Percentiles rank a stretch among this genome's conserved stretches.
Evolutionary conservation across 2,888 invertebrate species (phyloP).

Genomic region (Megaustenia siamemsis): DNA sequence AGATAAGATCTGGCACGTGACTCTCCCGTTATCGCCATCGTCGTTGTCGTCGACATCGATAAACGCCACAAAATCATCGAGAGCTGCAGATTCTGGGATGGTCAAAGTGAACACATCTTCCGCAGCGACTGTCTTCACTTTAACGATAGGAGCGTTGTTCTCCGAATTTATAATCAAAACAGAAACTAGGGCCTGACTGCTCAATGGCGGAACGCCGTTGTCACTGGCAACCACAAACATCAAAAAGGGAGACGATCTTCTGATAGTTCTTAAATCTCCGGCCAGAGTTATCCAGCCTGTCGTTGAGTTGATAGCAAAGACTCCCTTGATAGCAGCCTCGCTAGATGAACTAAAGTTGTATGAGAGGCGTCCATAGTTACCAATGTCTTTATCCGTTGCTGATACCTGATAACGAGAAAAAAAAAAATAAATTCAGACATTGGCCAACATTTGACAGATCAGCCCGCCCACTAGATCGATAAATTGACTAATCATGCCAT

Average conservation of each 20-base stretch:
- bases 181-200: conserved; percentile 59
- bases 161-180: conserved; percentile 88
- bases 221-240: conserved; percentile 60
- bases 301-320: conserved; percentile 56
- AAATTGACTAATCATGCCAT: not conserved
- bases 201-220: conserved; percentile 58
- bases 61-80: conserved; percentile 69
- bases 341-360: conserved; percentile 61
- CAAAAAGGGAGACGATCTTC: conserved; percentile 43
- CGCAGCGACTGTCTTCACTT: conserved; percentile 57
- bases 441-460: not conserved
- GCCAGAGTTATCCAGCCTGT: conserved; percentile 51
- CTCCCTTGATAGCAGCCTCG: conserved; percentile 41
- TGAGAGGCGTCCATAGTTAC: conserved; percentile 64
- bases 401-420: conserved; percentile 36
- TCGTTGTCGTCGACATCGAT: conserved; percentile 72
- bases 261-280: conserved; percentile 55
- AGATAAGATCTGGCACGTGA: conserved; percentile 61
- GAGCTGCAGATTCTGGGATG: conserved; percentile 65
- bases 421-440: not conserved
- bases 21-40: conserved; percentile 65
- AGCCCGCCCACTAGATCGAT: not conserved
- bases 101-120: conserved; percentile 50
- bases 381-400: conserved; percentile 67
- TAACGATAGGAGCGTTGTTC: conserved; percentile 90